Evolutionary conservation across 2,888 invertebrate genomes (phyloP), one percentile per base, ranked within the genome.

Genomic region (Phragmatobia fuliginosa): DNA sequence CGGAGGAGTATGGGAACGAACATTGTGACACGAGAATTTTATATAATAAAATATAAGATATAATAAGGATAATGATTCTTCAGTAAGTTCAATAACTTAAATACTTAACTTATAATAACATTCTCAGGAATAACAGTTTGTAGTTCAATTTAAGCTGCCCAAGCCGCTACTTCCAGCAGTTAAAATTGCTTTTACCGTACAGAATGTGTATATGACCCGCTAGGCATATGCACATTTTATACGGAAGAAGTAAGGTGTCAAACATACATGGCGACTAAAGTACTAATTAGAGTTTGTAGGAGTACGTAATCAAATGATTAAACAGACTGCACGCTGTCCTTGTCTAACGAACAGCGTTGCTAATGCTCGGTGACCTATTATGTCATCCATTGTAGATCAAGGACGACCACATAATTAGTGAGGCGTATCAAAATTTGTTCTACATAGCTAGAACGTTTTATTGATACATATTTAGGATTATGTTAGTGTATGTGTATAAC

Each of bases 381-480:
- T 82, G 72, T 82, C 81, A 80, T 81, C 77, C 78, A 83, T 82
- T 83, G 80, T 83, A 73, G 80, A 84, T 81, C 87, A 87, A 87
- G 87, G 87, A 80, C 85, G 80, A 66, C 75, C 68, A 63, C 74
- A 74, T 83, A 82, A 86, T 86, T 85, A 86, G 79, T 84, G 80
- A 78, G 76, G 81, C 69, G 81, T 80, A 69, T 76, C 75, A 75
- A 81, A 79, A 80, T 79, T 73, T 71, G 67, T 67, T 69, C 38
- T 70, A 69, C 66, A 38, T 52, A 78, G 73, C 72, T 72, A 75
- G 73, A 66, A 52, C 61, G 61, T 71, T 65, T 70, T 59, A 67
- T 78, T 70, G 6, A 28, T 25, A 36, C 14, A 58, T 31, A 4
- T 38, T n/a, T 33, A 60, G 25, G 33, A 6, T 56, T 56, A 36